Conservation (phyloP, 2,113 vertebrate species). For the Cheirogaleus medius region DNA sequence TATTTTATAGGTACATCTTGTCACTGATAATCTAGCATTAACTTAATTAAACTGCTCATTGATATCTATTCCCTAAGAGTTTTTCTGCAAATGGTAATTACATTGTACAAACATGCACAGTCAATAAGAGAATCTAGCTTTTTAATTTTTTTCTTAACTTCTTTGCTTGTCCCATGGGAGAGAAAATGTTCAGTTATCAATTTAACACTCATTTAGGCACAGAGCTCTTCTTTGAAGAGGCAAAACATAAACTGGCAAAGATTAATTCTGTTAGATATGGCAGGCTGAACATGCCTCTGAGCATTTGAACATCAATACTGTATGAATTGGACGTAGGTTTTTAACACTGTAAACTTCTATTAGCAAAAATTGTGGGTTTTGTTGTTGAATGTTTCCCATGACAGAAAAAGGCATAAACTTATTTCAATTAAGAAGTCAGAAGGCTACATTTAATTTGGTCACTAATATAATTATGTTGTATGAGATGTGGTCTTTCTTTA, state of each 20-base stretch:
- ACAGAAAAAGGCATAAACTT: background rate
- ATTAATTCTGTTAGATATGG: background rate
- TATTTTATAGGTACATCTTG: background rate
- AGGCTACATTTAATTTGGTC: background rate
- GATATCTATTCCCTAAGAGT: background rate
- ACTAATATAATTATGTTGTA: background rate
- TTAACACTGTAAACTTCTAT: background rate
- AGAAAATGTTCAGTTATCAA: background rate
- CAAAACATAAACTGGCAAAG: background rate
- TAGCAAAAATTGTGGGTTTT: background rate
- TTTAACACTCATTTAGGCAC: background rate
- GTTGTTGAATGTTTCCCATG: background rate
- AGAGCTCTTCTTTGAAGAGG: background rate
- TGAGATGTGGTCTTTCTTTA: background rate
- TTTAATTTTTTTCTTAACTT: background rate
- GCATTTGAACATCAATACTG: background rate
- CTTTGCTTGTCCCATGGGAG: background rate
- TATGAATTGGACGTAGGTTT: background rate
- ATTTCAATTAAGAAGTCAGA: background rate
- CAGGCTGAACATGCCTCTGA: background rate
- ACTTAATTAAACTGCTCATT: background rate
- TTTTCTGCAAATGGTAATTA: background rate
- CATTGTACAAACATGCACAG: background rate
- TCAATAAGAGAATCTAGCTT: background rate
- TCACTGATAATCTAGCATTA: background rate